Evolutionary conservation across 2,113 vertebrate genomes (phyloP).

Genomic region (Osmerus eperlanus): DNA sequence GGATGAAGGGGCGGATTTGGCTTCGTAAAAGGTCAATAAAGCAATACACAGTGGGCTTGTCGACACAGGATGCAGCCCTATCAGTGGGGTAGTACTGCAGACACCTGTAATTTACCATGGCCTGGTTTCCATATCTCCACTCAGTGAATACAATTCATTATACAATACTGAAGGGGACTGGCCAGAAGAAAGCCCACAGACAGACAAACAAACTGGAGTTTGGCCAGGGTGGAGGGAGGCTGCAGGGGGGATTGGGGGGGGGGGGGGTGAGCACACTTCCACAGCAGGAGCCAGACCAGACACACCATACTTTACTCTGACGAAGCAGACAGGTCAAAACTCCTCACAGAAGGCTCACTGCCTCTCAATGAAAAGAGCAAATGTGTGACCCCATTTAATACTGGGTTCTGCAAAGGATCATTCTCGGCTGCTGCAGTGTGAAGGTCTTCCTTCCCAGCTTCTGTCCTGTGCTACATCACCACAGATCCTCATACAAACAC

Average conservation of each 20-base stretch:
- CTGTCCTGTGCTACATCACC: no score
- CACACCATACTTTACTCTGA: background rate
- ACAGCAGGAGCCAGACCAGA: background rate
- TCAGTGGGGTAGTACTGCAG: slow-evolving; percentile 1
- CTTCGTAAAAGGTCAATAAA: slow-evolving; percentile 34
- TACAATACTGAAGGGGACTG: background rate
- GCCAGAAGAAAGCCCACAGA: no score
- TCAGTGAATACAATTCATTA: background rate
- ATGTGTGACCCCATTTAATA: slow-evolving; percentile 36
- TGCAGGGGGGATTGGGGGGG: no score
- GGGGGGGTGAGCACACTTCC: no score
- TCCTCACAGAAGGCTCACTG: background rate
- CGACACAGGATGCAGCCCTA: slow-evolving; percentile 10
- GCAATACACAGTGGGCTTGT: slow-evolving; percentile 21
- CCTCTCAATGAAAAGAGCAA: background rate
- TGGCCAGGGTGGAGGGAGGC: no score
- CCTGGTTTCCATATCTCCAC: slow-evolving; percentile 14
- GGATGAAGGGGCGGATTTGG: background rate
- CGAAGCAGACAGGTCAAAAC: background rate
- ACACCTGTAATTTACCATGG: background rate
- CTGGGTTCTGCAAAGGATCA: slow-evolving; percentile 52
- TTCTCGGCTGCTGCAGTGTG: slow-evolving; percentile 29
- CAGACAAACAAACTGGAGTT: no score
- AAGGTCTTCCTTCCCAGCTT: no score
- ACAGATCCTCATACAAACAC: background rate